phyloP scores from a whole-genome alignment of 2,888 invertebrate genomes.

The Ophioninae sp. region DNA sequence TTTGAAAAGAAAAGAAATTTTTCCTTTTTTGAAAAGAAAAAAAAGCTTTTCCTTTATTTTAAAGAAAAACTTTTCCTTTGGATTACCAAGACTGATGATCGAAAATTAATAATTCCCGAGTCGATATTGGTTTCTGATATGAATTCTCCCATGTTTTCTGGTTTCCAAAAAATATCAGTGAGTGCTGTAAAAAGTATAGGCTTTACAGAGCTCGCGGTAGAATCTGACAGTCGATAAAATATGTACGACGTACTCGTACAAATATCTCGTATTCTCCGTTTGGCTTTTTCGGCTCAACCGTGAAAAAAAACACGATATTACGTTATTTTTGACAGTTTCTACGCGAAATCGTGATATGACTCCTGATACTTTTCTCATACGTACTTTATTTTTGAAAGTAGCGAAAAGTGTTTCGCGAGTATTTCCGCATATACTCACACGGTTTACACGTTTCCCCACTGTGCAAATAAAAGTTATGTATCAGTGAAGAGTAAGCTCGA shows the following conservation, averaged over 20 bases:
- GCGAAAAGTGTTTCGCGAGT: constrained; percentile 34
- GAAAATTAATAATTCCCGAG: too few species aligned
- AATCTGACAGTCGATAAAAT: constrained; percentile 32
- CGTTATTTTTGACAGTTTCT: constrained; percentile 12
- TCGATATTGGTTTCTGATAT: too few species aligned
- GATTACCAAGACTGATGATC: too few species aligned
- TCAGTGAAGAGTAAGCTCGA: constrained; percentile 23
- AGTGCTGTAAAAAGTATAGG: not conserved
- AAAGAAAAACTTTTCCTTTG: too few species aligned
- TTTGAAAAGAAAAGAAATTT: too few species aligned
- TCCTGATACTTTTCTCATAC: constrained; percentile 10
- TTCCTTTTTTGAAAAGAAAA: too few species aligned
- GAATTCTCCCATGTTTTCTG: not conserved
- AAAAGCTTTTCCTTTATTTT: too few species aligned
- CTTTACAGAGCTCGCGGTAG: constrained; percentile 9
- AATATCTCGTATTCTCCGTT: not conserved
- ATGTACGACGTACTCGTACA: constrained; percentile 34
- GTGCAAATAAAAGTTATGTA: constrained; percentile 5
- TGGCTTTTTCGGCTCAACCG: not conserved
- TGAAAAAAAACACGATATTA: constrained; percentile 25
- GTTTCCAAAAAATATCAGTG: not conserved
- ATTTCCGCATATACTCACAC: constrained; percentile 2
- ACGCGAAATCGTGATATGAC: not conserved
- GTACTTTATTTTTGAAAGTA: constrained; percentile 17
- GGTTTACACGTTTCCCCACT: not conserved